These are phyloP conservation scores for Oscheius sp. DNA, from an alignment of 2,888 invertebrate genomes.

Conservation along the genomic window DNA sequence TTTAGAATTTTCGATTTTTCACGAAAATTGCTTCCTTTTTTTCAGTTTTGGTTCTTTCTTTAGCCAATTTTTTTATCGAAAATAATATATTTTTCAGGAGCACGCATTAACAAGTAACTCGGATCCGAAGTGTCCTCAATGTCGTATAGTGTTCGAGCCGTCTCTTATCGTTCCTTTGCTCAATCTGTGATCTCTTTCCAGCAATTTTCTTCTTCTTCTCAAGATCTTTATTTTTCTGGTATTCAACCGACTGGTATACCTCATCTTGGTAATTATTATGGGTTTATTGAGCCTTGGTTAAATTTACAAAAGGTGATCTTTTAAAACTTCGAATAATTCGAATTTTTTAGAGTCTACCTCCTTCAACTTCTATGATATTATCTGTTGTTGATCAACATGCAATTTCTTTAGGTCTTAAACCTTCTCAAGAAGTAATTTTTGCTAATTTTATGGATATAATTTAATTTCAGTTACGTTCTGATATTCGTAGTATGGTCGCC, in stretches of 20 bases:
- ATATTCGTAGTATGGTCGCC: conserved; percentile 85
- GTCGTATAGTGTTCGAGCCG: conserved; percentile 59
- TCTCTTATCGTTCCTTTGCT: conserved; percentile 60
- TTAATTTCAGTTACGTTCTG: conserved; percentile 73
- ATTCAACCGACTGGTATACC: conserved; percentile 94
- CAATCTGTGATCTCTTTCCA: conserved; percentile 48
- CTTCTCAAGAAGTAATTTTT: conserved; percentile 19
- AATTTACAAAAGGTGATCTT: conserved; percentile 79
- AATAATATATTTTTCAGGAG: conserved; percentile 39
- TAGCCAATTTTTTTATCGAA: not conserved
- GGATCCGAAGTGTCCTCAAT: conserved; percentile 60
- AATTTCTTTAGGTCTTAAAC: conserved; percentile 57
- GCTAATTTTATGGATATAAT: not conserved
- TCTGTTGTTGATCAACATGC: conserved; percentile 71
- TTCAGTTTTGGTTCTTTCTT: not conserved
- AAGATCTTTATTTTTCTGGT: conserved; percentile 78
- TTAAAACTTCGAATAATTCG: not conserved
- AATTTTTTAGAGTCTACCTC: conserved; percentile 34
- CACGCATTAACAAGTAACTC: conserved; percentile 41
- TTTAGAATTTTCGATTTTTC: too few relatives aligned
- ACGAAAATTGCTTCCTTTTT: too few relatives aligned
- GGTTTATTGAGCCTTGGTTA: conserved; percentile 89
- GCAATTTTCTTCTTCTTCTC: not conserved
- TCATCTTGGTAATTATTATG: conserved; percentile 96
- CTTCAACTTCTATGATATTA: conserved; percentile 49